Evolutionary conservation across 2,888 invertebrate species (phyloP).

Genomic region (Erannis defoliaria): DNA sequence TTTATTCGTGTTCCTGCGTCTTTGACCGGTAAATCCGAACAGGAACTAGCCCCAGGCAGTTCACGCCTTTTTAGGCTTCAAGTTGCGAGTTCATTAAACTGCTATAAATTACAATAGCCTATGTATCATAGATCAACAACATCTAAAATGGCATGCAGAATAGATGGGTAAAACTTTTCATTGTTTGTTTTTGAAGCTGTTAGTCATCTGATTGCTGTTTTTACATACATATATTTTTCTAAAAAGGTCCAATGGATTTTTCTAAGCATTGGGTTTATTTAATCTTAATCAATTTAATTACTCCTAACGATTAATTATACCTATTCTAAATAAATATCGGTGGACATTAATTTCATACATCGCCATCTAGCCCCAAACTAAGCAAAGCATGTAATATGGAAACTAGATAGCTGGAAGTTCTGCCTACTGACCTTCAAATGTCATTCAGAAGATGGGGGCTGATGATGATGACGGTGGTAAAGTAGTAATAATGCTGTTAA

Average conservation of each 20-base stretch:
- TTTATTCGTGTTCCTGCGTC: slow-evolving; percentile 31
- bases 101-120: slow-evolving; percentile 6
- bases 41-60: slow-evolving; percentile 15
- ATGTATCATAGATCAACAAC: slow-evolving; percentile 6
- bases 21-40: slow-evolving; percentile 15
- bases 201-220: not conserved
- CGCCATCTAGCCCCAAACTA: too few species aligned
- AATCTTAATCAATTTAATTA: too few species aligned
- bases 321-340: too few species aligned
- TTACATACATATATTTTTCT: too few species aligned
- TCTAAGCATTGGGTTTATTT: too few species aligned
- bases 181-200: not conserved
- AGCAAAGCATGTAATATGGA: not conserved
- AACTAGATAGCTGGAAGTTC: not conserved
- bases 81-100: slow-evolving; percentile 28
- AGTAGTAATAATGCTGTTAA: too few species aligned
- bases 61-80: slow-evolving; percentile 12
- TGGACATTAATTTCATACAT: too few species aligned
- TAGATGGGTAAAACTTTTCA: slow-evolving; percentile 1
- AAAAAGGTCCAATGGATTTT: too few species aligned
- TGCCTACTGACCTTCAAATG: too few species aligned
- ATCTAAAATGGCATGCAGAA: not conserved
- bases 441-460: too few species aligned
- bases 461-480: too few species aligned
- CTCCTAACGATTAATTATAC: too few species aligned